Percentiles rank a stretch among this genome's conserved stretches.
phyloP scores from a whole-genome alignment of 2,113 vertebrate genomes.

The Tauraco erythrolophus region DNA sequence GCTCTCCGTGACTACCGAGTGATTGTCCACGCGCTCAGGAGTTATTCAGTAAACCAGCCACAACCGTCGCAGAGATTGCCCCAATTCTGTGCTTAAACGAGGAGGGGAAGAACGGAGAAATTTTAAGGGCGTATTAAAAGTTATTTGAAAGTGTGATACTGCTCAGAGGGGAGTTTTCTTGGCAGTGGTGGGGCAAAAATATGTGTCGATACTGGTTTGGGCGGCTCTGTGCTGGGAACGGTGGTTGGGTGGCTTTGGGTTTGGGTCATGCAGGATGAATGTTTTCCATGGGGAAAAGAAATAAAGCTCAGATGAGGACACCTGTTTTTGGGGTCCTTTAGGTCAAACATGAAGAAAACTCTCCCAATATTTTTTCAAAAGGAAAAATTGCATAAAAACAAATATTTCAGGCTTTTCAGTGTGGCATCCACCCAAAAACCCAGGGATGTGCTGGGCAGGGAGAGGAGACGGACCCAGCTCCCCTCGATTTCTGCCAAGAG shows the following conservation, averaged over 20 bases:
- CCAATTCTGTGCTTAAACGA: conserved; percentile 20
- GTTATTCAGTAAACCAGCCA: conserved; percentile 13
- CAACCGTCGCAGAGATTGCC: not conserved
- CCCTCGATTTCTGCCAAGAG: not conserved
- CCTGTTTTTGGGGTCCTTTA: not conserved
- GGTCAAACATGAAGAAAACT: not conserved
- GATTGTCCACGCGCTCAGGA: not conserved
- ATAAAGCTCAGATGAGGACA: not conserved
- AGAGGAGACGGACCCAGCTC: not conserved
- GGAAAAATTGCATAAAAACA: not conserved
- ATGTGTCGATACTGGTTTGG: not conserved
- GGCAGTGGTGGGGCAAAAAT: rapidly evolving
- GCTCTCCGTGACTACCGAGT: not conserved
- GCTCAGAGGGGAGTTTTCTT: not conserved
- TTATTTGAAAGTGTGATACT: not conserved
- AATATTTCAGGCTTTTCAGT: not conserved
- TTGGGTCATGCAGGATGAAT: not conserved
- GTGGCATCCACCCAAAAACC: not conserved
- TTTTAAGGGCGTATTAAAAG: not conserved
- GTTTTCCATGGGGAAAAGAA: not conserved
- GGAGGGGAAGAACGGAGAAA: not conserved
- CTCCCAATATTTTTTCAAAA: not conserved
- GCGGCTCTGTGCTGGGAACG: not conserved
- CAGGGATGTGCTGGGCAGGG: not conserved
- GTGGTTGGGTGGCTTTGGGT: not conserved